Evolutionary conservation across 2,113 vertebrate species (phyloP).

Genomic region (Thymallus thymallus): DNA sequence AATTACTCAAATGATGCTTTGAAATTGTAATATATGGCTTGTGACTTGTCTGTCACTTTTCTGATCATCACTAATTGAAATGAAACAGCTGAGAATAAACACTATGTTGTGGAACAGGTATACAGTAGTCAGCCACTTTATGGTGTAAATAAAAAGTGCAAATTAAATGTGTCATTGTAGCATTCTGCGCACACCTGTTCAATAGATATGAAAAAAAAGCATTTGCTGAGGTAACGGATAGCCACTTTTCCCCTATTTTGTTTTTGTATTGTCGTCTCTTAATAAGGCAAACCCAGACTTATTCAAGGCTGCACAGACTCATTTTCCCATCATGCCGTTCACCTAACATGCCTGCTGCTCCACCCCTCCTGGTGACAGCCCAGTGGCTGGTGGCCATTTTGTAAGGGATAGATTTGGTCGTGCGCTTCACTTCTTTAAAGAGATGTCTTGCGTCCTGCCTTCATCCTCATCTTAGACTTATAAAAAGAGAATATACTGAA

Average conservation of each 20-base stretch:
- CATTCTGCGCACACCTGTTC: slow-evolving; percentile 41
- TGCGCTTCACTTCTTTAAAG: slow-evolving; percentile 1
- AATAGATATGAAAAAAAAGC: slow-evolving; percentile 25
- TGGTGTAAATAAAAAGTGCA: slow-evolving; percentile 59
- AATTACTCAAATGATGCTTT: slow-evolving; percentile 25
- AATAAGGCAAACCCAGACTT: not conserved
- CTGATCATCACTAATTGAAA: slow-evolving; percentile 11
- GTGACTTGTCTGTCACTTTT: slow-evolving; percentile 25
- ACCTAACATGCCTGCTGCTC: slow-evolving; percentile 24
- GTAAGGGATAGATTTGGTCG: slow-evolving; percentile 16
- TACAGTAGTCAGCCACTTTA: slow-evolving; percentile 23
- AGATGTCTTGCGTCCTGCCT: slow-evolving; percentile 32
- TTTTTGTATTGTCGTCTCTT: slow-evolving; percentile 5
- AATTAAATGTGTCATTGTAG: slow-evolving; percentile 48
- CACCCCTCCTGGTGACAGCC: slow-evolving; percentile 1
- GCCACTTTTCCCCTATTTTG: slow-evolving; percentile 20
- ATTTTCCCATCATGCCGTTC: slow-evolving; percentile 39
- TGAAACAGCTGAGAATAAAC: slow-evolving; percentile 21
- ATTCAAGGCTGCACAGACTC: slow-evolving; percentile 7
- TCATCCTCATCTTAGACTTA: not conserved
- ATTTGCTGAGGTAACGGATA: slow-evolving; percentile 30
- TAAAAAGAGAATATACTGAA: not conserved
- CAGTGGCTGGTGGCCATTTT: slow-evolving; percentile 18
- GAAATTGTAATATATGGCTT: slow-evolving; percentile 38
- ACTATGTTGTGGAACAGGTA: slow-evolving; percentile 47